Percentiles rank a stretch among this genome's conserved stretches.
phyloP scores from a whole-genome alignment of 2,113 vertebrate species.

The Reinhardtius hippoglossoides region DNA sequence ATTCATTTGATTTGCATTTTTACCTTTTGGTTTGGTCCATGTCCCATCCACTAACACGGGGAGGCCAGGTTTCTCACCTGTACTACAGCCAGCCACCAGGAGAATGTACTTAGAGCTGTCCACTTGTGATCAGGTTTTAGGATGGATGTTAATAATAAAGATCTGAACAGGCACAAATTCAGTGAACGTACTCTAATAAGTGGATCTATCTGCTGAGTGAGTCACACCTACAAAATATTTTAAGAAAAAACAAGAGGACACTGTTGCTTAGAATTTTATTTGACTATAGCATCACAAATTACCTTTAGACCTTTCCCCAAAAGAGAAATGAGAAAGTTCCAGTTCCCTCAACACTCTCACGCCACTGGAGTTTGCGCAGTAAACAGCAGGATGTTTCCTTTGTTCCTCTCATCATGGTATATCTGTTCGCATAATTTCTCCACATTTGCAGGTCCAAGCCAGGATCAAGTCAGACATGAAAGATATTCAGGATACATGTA shows the following conservation, averaged over 20 bases:
- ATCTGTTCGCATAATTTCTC: conserved; percentile 39
- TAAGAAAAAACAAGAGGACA: background rate
- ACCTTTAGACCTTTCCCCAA: background rate
- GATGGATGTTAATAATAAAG: no score
- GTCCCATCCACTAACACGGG: no score
- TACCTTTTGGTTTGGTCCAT: no score
- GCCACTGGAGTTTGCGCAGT: conserved; percentile 1
- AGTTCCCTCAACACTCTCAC: background rate
- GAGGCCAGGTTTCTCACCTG: no score
- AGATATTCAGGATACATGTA: background rate
- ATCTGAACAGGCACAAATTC: no score
- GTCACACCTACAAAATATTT: no score
- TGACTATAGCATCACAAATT: background rate
- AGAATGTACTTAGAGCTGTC: no score
- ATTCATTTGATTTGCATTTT: no score
- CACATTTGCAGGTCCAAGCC: conserved; percentile 4
- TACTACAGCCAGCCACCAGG: no score
- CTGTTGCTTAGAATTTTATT: background rate
- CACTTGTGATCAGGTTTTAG: no score
- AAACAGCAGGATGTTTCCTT: conserved; percentile 25
- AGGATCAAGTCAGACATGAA: background rate
- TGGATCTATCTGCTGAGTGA: no score
- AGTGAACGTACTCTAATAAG: no score
- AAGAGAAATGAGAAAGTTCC: background rate
- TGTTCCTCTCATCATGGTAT: conserved; percentile 14